Base-by-base conservation (phyloP, 2,888 invertebrate species). In the Nowickia ferox region DNA sequence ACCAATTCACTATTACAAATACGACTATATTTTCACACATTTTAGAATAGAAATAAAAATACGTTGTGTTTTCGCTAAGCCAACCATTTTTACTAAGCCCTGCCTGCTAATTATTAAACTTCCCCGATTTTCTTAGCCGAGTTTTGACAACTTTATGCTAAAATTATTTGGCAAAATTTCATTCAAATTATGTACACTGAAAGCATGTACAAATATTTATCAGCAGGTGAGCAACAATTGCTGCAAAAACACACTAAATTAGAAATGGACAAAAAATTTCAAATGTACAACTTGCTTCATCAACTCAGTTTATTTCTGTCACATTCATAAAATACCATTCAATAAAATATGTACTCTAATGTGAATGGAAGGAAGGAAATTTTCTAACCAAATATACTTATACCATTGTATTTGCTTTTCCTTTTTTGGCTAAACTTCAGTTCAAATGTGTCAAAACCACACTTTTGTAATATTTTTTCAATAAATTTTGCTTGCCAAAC, bases 391-490 rank as follows among this genome's bases (percentile, higher is more conserved):
- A 57, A 68, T 40, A 77, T 57, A 46, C 57, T 44, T 19, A 57
- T 72, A 15, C 6, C 44, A 13, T 30, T 74, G 11, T 48, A 13
- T 30, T 55, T 22, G 30, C 9, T 72, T 9, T 53, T 19, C 48
- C 44, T 44, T 55, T 42, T 44, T 40, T 15, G 55, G 30, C 63
- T 55, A 79, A 80, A 78, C 46, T 82, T 78, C 57, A 51, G 69
- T 69, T 76, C 44, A 63, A 82, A 82, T 82, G 82, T 85, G 85
- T 85, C 85, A 85, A 78, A 85, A 82, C 74, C 81, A 85, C 55
- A 85, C 63, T 69, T 85, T 82, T 82, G 57, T 85, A 59, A 78
- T 80, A 80, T 84, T 80, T 75, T 83, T 65, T 75, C 69, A 48
- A 63, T 82, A 74, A 19, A 65, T 53, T 85, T 68, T 76, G 57